A percentile compares a stretch with the other conserved stretches of the same genome.
Evolutionary conservation across 2,797 vertebrate species (phyloP).

Genomic region (Nannoperca australis): DNA sequence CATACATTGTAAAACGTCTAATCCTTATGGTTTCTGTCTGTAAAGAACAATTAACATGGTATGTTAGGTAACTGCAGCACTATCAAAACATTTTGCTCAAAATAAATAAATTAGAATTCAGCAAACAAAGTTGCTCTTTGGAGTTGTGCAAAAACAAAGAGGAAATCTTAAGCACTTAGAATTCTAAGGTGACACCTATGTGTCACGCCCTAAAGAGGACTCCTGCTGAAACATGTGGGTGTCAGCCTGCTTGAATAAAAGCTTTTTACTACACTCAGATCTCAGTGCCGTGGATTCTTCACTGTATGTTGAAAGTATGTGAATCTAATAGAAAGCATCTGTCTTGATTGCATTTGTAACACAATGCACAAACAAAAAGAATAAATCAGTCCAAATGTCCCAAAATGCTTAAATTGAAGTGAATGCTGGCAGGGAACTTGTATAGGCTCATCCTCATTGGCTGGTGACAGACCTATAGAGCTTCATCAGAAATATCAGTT

Average conservation of each 20-base stretch:
- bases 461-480: not conserved
- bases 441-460: not conserved
- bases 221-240: conserved; percentile 40
- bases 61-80: not conserved
- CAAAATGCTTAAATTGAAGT: not conserved
- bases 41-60: too few species aligned
- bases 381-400: not conserved
- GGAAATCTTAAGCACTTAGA: conserved; percentile 17
- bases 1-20: too few species aligned
- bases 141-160: conserved; percentile 24
- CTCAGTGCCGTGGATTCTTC: not conserved
- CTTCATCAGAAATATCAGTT: not conserved
- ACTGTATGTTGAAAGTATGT: not conserved
- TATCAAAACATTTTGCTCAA: not conserved
- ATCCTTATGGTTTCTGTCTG: too few species aligned
- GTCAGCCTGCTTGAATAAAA: conserved; percentile 43
- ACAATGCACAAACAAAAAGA: not conserved
- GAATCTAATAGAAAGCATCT: not conserved
- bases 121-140: conserved; percentile 4
- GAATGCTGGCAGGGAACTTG: not conserved
- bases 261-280: conserved; percentile 27
- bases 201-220: conserved; percentile 30
- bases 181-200: conserved; percentile 27
- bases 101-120: not conserved
- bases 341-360: not conserved